Conservation (phyloP, 2,113 vertebrate species). For the Pristiophorus japonicus region DNA sequence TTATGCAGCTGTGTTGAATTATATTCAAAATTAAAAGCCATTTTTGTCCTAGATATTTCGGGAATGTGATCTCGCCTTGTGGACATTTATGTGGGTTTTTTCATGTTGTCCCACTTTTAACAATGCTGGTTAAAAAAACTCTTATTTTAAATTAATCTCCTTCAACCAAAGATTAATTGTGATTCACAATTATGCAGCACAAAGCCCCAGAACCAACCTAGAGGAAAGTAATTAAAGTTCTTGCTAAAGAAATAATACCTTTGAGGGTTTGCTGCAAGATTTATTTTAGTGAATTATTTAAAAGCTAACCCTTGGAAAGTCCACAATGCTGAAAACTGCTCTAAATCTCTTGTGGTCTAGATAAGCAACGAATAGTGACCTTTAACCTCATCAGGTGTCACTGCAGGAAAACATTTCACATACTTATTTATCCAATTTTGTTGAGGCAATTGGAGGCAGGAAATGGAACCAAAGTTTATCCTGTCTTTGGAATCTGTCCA, state of each 20-base stretch:
- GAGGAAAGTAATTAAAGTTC: slow-evolving; percentile 33
- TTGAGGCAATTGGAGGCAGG: neutral
- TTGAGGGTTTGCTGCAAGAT: neutral
- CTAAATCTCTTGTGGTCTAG: neutral
- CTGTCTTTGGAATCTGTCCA: slow-evolving; percentile 21
- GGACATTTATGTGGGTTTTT: neutral
- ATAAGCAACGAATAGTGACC: slow-evolving; percentile 2
- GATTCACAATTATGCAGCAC: neutral
- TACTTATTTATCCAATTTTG: neutral
- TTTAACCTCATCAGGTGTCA: neutral
- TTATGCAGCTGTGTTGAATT: slow-evolving; percentile 29
- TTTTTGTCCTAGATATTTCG: slow-evolving; percentile 19
- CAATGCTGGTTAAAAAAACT: neutral
- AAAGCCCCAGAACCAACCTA: neutral
- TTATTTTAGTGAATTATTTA: slow-evolving; percentile 33
- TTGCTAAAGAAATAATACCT: neutral
- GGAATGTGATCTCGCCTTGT: neutral
- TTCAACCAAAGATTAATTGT: neutral
- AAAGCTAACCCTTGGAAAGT: slow-evolving; percentile 4
- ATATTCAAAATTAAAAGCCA: slow-evolving; percentile 17
- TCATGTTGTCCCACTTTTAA: neutral
- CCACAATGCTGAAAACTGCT: neutral
- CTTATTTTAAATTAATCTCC: neutral
- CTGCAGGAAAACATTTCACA: neutral
- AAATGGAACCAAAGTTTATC: slow-evolving; percentile 8